A percentile compares a stretch with the other conserved stretches of the same genome.
Evolutionary conservation across 92 coral and sea anemone species (phyloP).

Genomic region (Ricordea florida): DNA sequence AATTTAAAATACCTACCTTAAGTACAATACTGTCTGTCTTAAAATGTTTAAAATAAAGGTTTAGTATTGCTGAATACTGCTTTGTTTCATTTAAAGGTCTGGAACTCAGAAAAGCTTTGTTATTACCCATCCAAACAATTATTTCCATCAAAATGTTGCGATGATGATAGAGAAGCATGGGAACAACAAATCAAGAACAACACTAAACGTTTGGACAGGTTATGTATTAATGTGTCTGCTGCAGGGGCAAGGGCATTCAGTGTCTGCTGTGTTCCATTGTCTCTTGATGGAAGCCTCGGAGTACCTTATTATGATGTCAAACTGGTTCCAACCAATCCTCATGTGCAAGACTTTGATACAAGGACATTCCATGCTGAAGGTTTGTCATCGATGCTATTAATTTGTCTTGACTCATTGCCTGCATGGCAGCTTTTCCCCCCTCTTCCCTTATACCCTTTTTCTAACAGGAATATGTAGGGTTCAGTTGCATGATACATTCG

Average conservation of each 20-base stretch:
- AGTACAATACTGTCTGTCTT: too few species aligned
- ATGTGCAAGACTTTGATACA: background rate
- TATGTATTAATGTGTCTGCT: slow-evolving; percentile 31
- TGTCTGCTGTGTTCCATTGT: slow-evolving; percentile 53
- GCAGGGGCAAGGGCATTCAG: slow-evolving; percentile 65
- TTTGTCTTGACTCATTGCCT: too few species aligned
- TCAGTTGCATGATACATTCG: too few species aligned
- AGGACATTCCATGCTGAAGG: slow-evolving; percentile 71
- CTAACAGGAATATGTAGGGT: too few species aligned
- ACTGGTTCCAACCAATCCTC: slow-evolving; percentile 52
- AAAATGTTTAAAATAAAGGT: too few species aligned
- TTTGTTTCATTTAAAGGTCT: slow-evolving; percentile 19
- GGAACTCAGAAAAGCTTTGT: slow-evolving; percentile 69
- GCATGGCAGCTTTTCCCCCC: too few species aligned
- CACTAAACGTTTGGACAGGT: slow-evolving; percentile 48
- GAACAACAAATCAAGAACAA: slow-evolving; percentile 47
- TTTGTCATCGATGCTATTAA: too few species aligned
- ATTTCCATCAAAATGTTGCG: slow-evolving; percentile 53
- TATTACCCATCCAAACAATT: slow-evolving; percentile 65
- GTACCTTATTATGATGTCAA: slow-evolving; percentile 51
- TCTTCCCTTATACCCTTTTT: too few species aligned
- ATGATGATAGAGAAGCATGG: slow-evolving; percentile 59
- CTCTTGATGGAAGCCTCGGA: slow-evolving; percentile 61
- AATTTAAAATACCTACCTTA: background rate
- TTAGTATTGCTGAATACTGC: background rate